Conservation (phyloP, 2,888 invertebrate species). For the Drosophila quinaria region DNA sequence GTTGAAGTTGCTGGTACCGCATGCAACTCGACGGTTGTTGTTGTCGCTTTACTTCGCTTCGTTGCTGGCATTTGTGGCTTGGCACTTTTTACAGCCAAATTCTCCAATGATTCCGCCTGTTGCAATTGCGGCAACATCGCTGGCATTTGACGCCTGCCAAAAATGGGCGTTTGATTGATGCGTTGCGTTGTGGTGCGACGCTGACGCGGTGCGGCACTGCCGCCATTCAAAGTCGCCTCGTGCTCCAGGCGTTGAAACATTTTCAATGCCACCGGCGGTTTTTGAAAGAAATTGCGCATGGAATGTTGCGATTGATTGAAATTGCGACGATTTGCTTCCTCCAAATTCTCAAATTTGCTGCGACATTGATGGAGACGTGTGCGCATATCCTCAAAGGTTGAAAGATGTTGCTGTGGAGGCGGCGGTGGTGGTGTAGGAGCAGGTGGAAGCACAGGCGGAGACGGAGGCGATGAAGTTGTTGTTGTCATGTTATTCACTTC, state of each 20-base stretch:
- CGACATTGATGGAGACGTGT: slow-evolving; percentile 84
- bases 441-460: not conserved
- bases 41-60: slow-evolving; percentile 54
- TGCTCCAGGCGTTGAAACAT: slow-evolving; percentile 81
- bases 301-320: slow-evolving; percentile 83
- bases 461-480: not conserved
- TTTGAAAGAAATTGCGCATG: slow-evolving; percentile 84
- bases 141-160: slow-evolving; percentile 79
- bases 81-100: slow-evolving; percentile 64
- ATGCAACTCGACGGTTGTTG: slow-evolving; percentile 17
- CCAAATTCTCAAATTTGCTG: slow-evolving; percentile 84
- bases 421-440: slow-evolving; percentile 3
- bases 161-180: slow-evolving; percentile 85
- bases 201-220: slow-evolving; percentile 38
- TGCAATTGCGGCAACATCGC: slow-evolving; percentile 52
- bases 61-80: slow-evolving; percentile 27
- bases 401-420: slow-evolving; percentile 26
- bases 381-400: slow-evolving; percentile 84
- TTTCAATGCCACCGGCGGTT: slow-evolving; percentile 77
- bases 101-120: slow-evolving; percentile 84
- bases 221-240: slow-evolving; percentile 61
- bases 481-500: slow-evolving; percentile 75
- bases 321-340: slow-evolving; percentile 83
- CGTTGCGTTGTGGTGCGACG: slow-evolving; percentile 65
- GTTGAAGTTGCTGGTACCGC: slow-evolving; percentile 3